Evolutionary conservation across 1,140 invertebrate genomes (phyloP).

Genomic region (Trissolcus basalis): DNA sequence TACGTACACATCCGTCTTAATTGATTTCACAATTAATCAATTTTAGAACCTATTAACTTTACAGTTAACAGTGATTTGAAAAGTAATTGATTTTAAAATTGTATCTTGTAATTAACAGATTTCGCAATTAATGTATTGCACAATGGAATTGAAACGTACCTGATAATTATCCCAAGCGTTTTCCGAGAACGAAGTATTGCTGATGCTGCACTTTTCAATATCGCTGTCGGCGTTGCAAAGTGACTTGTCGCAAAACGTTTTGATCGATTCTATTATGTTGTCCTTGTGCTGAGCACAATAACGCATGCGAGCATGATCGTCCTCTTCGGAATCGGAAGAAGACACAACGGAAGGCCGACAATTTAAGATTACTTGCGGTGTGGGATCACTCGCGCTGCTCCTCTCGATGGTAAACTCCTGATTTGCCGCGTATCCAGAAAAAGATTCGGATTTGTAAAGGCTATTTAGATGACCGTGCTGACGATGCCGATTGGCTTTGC

Average conservation of each 20-base stretch:
- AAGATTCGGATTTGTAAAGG: constrained; percentile 82
- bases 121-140: too few relatives aligned
- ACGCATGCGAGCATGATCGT: constrained; percentile 62
- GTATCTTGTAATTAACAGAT: too few relatives aligned
- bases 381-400: constrained; percentile 79
- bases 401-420: constrained; percentile 76
- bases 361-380: constrained; percentile 71
- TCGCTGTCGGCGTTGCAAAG: constrained; percentile 71
- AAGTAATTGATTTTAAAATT: too few relatives aligned
- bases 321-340: constrained; percentile 73
- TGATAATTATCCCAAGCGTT: constrained; percentile 90
- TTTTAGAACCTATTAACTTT: too few relatives aligned
- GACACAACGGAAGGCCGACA: constrained; percentile 65
- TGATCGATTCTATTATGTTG: constrained; percentile 61
- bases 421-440: constrained; percentile 79
- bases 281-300: constrained; percentile 58
- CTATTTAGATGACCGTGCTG: constrained; percentile 63
- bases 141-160: constrained; percentile 69
- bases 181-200: constrained; percentile 88
- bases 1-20: background rate
- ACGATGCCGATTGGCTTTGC: constrained; percentile 61
- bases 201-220: constrained; percentile 73
- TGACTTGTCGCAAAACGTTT: constrained; percentile 63
- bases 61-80: too few relatives aligned
- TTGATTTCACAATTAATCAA: background rate